phyloP scores from a whole-genome alignment of 2,797 vertebrate genomes.

The Hypotaenidia philippensis region DNA sequence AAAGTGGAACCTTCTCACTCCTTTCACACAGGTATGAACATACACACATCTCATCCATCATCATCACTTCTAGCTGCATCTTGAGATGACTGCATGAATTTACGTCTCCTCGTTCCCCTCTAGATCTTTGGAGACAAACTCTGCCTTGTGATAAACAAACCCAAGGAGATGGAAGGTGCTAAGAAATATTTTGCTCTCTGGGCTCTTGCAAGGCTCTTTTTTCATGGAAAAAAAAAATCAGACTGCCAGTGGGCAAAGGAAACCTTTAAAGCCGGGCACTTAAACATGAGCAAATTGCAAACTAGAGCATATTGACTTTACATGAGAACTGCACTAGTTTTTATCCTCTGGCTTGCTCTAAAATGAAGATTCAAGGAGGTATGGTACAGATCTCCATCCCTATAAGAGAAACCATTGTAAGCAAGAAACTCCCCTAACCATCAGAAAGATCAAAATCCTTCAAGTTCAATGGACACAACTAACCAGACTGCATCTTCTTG shows the following conservation, averaged over 20 bases:
- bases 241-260: conserved; percentile 44
- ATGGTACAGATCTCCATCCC: background rate
- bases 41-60: background rate
- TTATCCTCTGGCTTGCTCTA: conserved; percentile 43
- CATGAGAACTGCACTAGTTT: background rate
- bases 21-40: rapidly evolving
- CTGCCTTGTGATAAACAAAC: background rate
- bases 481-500: background rate
- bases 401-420: background rate
- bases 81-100: background rate
- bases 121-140: background rate
- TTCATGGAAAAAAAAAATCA: background rate
- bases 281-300: conserved; percentile 38
- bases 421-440: background rate
- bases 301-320: conserved; percentile 48
- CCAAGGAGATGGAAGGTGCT: background rate
- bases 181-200: background rate
- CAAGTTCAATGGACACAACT: background rate
- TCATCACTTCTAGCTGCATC: background rate
- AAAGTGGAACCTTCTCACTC: background rate
- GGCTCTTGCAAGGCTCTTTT: background rate
- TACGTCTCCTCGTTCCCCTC: background rate
- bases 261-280: conserved; percentile 54
- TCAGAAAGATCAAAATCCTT: background rate
- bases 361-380: conserved; percentile 29